Evolutionary conservation across 1,140 invertebrate species (phyloP), one percentile per base, ranked within the genome.

Genomic region (Drosophila saltans): DNA sequence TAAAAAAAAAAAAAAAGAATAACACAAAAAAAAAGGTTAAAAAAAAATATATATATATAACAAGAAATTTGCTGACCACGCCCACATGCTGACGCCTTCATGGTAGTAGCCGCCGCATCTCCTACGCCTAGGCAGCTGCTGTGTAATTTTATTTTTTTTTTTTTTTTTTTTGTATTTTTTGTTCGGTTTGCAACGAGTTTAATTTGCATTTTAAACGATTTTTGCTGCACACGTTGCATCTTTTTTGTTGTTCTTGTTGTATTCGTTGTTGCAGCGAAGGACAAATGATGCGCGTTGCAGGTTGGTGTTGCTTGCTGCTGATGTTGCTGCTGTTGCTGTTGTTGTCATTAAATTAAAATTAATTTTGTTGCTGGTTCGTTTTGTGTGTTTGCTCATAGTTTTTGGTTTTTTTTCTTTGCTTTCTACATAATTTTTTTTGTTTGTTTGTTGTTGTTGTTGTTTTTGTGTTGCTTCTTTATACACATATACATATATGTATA

Each of bases 131-230:
- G 58, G 45, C 52, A 26, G 4, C 9, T 8, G 41, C 16, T 52
- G 45, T 48, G 45, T 52, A 24, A 43, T 43, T 45, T 43, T 41
- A 40, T 52, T 36, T 43, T 40, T 24, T 48, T 24, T 66, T 40
- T 59, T 66, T 78, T 69, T 43, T 30, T 55, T 52, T 24, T 43
- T 40, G 24, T 58, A 16, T 67, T 45, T 59, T 66, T 78, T 69
- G 70, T 75, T 66, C 79, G 74, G 4, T 43, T 43, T 26, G 45
- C 45, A 52, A 52, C 45, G 45, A 26, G 21, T 86, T 85, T 82
- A 86, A 90, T 90, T 90, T 90, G 86, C 86, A 90, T 85, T 81
- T 90, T 90, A 90, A 90, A 90, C 86, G 86, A 90, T 86, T 86
- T 90, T 90, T 90, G 81, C 81, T 86, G 86, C 81, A 90, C 72